phyloP scores from a whole-genome alignment of 53 echinoderm and acorn worm species.

The Echinarachnius parma region DNA sequence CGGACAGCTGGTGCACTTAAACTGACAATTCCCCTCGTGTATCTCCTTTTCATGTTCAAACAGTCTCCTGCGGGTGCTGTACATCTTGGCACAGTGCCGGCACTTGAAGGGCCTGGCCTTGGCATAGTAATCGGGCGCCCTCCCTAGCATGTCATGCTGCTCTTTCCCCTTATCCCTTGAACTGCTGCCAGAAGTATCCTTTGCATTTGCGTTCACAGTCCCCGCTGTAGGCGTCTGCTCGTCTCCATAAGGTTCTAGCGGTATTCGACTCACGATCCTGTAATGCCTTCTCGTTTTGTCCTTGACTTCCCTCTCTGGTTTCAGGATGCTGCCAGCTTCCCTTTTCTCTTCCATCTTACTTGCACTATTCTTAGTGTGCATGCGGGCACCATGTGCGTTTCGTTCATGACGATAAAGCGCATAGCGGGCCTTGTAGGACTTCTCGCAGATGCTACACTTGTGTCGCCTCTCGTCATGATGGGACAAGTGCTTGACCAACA shows the following conservation, averaged over 20 bases:
- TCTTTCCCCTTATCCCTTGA: not conserved
- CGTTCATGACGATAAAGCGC: slow-evolving; percentile 3
- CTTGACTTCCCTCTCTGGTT: slow-evolving; percentile 25
- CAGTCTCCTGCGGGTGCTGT: slow-evolving; percentile 5
- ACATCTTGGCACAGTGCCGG: slow-evolving; percentile 13
- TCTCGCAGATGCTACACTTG: slow-evolving; percentile 6
- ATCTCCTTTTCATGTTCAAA: slow-evolving; percentile 19
- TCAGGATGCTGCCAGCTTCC: not conserved
- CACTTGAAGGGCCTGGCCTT: slow-evolving; percentile 22
- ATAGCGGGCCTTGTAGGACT: not conserved
- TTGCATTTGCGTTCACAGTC: no score
- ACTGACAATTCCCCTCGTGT: slow-evolving; percentile 13
- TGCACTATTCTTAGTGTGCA: not conserved
- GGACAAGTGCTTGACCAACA: not conserved
- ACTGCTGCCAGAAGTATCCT: no score
- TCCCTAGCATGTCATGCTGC: slow-evolving; percentile 30
- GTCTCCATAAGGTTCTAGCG: no score
- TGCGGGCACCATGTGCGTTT: slow-evolving; percentile 19
- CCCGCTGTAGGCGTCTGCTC: not conserved
- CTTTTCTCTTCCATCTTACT: not conserved
- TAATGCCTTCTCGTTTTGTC: not conserved
- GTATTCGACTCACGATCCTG: no score
- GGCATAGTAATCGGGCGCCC: slow-evolving; percentile 23
- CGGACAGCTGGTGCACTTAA: slow-evolving; percentile 20
- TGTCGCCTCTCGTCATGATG: not conserved